Evolutionary conservation across 35 echinoderm and acorn worm genomes (phyloP).

Genomic region (Lytechinus variegatus): DNA sequence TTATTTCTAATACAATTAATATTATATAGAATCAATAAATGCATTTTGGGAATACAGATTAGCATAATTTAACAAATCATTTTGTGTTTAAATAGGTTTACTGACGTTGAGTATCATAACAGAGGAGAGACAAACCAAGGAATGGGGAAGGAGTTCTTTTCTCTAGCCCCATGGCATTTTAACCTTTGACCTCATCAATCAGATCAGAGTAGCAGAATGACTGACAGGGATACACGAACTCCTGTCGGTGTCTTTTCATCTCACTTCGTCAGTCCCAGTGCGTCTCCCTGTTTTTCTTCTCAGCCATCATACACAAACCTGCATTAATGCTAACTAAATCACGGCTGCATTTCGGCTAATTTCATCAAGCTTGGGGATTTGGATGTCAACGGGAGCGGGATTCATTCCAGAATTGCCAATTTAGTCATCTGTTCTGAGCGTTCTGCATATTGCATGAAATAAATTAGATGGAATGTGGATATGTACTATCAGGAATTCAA

Average conservation of each 20-base stretch:
- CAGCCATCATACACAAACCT: background rate
- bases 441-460: background rate
- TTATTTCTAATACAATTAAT: too few species aligned
- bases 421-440: background rate
- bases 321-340: conserved; percentile 13
- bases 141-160: background rate
- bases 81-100: too few species aligned
- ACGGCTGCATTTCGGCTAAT: background rate
- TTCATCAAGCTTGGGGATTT: background rate
- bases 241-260: background rate
- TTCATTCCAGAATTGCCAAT: conserved; percentile 13
- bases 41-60: too few species aligned
- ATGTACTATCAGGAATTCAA: background rate
- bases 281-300: background rate
- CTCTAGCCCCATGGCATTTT: background rate
- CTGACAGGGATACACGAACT: conserved; percentile 4
- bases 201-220: background rate
- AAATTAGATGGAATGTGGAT: background rate
- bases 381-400: background rate
- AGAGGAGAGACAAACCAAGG: background rate
- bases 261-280: background rate
- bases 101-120: too few species aligned
- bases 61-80: too few species aligned
- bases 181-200: conserved; percentile 3
- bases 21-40: too few species aligned